A percentile compares a stretch with the other conserved stretches of the same genome.
Evolutionary conservation across 2,888 invertebrate genomes (phyloP).

Genomic region (Himalopsyche tibetana): DNA sequence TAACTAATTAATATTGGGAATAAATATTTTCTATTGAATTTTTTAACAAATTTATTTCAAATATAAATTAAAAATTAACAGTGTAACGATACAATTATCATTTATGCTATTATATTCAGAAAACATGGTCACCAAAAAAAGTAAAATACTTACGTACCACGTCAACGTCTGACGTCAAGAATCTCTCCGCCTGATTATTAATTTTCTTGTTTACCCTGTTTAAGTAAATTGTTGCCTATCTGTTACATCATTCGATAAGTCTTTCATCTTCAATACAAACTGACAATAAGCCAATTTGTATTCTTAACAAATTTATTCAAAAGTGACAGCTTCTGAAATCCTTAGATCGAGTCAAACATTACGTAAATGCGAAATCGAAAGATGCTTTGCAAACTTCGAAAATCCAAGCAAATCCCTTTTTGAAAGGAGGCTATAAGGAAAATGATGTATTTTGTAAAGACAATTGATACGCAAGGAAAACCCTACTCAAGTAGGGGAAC

Average conservation of each 20-base stretch:
- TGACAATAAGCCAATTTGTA: conserved; percentile 26
- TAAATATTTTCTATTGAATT: no score
- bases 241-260: neutral
- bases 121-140: no score
- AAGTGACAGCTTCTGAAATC: conserved; percentile 27
- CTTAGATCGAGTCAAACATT: conserved; percentile 22
- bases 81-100: no score
- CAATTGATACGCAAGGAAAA: conserved; percentile 27
- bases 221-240: neutral
- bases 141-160: no score
- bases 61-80: no score
- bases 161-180: no score
- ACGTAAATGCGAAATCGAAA: conserved; percentile 37
- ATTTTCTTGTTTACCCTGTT: no score
- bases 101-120: no score
- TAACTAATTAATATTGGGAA: no score
- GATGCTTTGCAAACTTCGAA: conserved; percentile 5
- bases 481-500: neutral
- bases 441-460: conserved; percentile 34
- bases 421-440: conserved; percentile 20
- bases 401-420: conserved; percentile 27
- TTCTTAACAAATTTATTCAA: conserved; percentile 42
- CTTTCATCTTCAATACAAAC: neutral
- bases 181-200: no score
- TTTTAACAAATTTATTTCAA: no score